A percentile compares a stretch with the other conserved stretches of the same genome.
phyloP scores from a whole-genome alignment of 2,113 vertebrate species.

The Hymenochirus boettgeri region DNA sequence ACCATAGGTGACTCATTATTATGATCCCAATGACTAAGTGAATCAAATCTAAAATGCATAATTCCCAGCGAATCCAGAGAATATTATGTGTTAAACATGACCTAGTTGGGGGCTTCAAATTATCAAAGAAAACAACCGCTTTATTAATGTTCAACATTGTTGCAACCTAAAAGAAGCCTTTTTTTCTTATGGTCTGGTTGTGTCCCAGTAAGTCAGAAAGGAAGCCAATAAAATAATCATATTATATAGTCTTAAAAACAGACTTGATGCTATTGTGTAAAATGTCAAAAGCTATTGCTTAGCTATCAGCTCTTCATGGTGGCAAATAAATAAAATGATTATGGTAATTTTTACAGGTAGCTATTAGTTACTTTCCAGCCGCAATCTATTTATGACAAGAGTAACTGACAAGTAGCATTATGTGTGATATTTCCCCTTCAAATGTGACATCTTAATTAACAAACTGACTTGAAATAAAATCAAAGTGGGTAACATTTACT shows the following conservation, averaged over 20 bases:
- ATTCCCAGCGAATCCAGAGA: slow-evolving; percentile 13
- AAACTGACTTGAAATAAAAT: slow-evolving; percentile 5
- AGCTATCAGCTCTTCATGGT: slow-evolving; percentile 23
- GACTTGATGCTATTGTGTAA: slow-evolving; percentile 29
- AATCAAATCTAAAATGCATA: slow-evolving; percentile 27
- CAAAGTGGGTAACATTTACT: not conserved
- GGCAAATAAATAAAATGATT: slow-evolving; percentile 34
- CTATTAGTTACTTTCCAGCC: slow-evolving; percentile 42
- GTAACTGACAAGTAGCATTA: slow-evolving; percentile 40
- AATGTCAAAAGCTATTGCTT: slow-evolving; percentile 33
- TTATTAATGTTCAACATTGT: slow-evolving; percentile 39
- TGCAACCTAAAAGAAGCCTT: slow-evolving; percentile 30
- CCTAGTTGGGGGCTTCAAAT: slow-evolving; percentile 18
- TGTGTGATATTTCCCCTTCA: slow-evolving; percentile 24
- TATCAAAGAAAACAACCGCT: slow-evolving; percentile 31
- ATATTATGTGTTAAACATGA: slow-evolving; percentile 37
- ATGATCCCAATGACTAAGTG: not conserved
- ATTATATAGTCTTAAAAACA: slow-evolving; percentile 24
- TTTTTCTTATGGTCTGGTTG: slow-evolving; percentile 25
- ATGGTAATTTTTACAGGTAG: slow-evolving; percentile 29
- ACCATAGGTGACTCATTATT: slow-evolving; percentile 4
- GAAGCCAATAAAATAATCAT: slow-evolving; percentile 34
- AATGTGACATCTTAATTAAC: slow-evolving; percentile 48
- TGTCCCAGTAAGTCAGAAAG: slow-evolving; percentile 35
- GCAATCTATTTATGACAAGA: slow-evolving; percentile 41